Evolutionary conservation across 2,797 vertebrate species (phyloP).

Genomic region (Carcharodon carcharias): DNA sequence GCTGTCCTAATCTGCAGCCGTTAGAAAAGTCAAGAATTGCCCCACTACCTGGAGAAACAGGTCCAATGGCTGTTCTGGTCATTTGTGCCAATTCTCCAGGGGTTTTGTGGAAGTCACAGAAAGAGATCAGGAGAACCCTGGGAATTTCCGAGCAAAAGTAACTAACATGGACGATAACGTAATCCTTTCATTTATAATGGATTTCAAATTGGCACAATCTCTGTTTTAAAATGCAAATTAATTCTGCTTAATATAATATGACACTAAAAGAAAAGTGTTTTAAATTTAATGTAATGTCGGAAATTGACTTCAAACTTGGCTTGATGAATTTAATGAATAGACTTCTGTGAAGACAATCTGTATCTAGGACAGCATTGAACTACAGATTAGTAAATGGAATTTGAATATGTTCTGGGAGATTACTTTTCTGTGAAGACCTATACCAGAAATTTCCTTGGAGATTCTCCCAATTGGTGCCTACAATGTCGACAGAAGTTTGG

Average conservation of each 20-base stretch:
- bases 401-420: neutral
- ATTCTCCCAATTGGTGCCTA: neutral
- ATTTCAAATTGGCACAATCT: no score
- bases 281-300: neutral
- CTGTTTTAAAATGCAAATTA: neutral
- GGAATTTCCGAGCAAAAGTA: neutral
- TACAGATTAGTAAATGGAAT: neutral
- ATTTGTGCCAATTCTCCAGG: neutral
- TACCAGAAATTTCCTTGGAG: neutral
- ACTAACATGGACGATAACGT: neutral
- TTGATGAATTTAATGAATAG: neutral
- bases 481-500: neutral
- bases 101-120: neutral
- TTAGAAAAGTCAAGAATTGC: neutral
- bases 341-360: neutral
- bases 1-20: neutral
- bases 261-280: neutral
- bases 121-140: no score
- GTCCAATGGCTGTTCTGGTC: no score
- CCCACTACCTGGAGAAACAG: neutral
- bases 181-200: neutral
- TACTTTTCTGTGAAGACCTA: neutral
- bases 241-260: neutral
- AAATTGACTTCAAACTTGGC: neutral
- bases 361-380: neutral